Evolutionary conservation across 2,888 invertebrate species (phyloP).

Genomic region (Pomacea canaliculata): DNA sequence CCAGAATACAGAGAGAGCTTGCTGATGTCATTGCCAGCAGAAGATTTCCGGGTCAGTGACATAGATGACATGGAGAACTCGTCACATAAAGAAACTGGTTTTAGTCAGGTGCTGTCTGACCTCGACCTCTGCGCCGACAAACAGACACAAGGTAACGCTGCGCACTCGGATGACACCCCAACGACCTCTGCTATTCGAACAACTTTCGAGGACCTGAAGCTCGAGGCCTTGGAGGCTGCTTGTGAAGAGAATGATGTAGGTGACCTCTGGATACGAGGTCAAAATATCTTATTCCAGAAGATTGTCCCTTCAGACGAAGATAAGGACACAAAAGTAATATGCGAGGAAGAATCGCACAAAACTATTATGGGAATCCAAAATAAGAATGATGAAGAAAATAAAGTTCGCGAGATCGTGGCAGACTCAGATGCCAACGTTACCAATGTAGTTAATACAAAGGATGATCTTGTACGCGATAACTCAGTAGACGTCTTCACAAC

Average conservation of each 20-base stretch:
- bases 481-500: too few relatives aligned
- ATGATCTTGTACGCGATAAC: too few relatives aligned
- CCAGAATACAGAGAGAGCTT: not conserved
- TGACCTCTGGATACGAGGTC: not conserved
- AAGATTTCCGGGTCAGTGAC: not conserved
- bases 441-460: too few relatives aligned
- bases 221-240: conserved; percentile 17
- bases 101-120: too few relatives aligned
- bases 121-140: not conserved
- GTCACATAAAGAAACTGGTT: not conserved
- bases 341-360: not conserved
- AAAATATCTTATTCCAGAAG: not conserved
- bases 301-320: not conserved
- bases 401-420: too few relatives aligned
- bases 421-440: too few relatives aligned
- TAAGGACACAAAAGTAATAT: too few relatives aligned
- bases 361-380: not conserved
- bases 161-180: too few relatives aligned
- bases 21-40: not conserved
- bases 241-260: conserved; percentile 1
- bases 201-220: conserved; percentile 11
- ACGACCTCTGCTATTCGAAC: not conserved
- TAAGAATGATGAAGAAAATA: not conserved
- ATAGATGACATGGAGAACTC: not conserved
- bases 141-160: too few relatives aligned